Evolutionary conservation across 2,113 vertebrate species (phyloP), one percentile per base, ranked within the genome.

Genomic region (Falco punctatus): DNA sequence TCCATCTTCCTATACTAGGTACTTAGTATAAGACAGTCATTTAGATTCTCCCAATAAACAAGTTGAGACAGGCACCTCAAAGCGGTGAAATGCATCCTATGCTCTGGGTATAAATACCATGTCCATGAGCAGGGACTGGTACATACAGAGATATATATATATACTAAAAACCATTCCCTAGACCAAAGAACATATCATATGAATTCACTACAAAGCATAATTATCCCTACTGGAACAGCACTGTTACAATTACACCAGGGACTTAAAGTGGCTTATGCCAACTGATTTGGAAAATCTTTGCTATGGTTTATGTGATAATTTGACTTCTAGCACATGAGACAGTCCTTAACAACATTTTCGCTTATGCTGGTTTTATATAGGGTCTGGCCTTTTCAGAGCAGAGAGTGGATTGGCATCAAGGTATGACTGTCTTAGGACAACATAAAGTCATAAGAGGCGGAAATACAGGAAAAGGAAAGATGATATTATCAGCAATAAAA

Each of bases 351-450:
- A 59, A 61, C 44, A 13, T 49, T 77, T 79, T 87, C 28, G 10
- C 5, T 40, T 40, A 15, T 0, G 0, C 33, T 0, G 0, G 23
- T 84, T 85, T 67, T 28, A 32, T 51, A 64, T 8, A 49, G 32
- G 5, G 2, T 82, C 21, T 65, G 33, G 26, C 7, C 24, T 86
- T 65, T 84, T 70, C 51, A 81, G 26, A 81, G 26, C 16, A 51
- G 6, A 62, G 38, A 49, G 9, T 59, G 26, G 26, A 30, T 24
- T 54, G 23, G 3, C 20, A 67, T 57, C 11, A 46, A 74, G 23
- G 8, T 77, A 42, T 4, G 3, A 66, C 32, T 4, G 2, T 40
- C 17, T 85, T n/a, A 64, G 77, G 23, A 48, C 13, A 59, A 48
- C 10, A 32, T 5, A 62, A 89, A 84, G 18, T 33, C 16, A 4